phyloP scores from a whole-genome alignment of 2,797 vertebrate genomes.

The Anas georgica region DNA sequence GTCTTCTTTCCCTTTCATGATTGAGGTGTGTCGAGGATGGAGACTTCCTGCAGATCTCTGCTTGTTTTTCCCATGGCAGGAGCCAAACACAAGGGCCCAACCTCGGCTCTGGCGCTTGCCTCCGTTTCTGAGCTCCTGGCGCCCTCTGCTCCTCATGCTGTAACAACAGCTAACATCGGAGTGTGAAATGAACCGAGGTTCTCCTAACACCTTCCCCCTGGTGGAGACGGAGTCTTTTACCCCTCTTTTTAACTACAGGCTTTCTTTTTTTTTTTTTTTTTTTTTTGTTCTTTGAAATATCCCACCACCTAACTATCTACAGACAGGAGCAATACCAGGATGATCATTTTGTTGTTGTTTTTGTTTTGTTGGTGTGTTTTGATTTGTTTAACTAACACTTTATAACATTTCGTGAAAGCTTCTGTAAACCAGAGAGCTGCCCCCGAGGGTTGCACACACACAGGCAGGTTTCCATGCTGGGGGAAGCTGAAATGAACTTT shows the following conservation, averaged over 20 bases:
- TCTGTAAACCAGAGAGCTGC: not conserved
- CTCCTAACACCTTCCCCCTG: not conserved
- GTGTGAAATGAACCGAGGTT: too few relatives aligned
- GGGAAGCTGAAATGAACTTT: not conserved
- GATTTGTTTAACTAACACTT: not conserved
- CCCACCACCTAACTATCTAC: not conserved
- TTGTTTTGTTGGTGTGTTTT: too few relatives aligned
- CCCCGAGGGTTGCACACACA: not conserved
- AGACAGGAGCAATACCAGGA: not conserved
- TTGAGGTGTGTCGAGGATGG: not conserved
- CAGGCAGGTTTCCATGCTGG: not conserved
- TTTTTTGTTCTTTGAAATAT: not conserved
- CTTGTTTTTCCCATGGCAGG: not conserved
- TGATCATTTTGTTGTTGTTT: too few relatives aligned
- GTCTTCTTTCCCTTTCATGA: not conserved
- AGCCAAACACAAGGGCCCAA: fast-evolving
- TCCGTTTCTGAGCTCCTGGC: not conserved
- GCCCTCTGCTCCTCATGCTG: not conserved
- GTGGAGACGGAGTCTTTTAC: not conserved
- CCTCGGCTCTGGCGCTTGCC: fast-evolving
- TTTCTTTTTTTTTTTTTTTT: not conserved
- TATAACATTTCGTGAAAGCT: not conserved
- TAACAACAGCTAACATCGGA: not conserved
- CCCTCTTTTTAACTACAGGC: fast-evolving
- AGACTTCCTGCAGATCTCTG: not conserved